A percentile compares a stretch with the other conserved stretches of the same genome.
Conservation (phyloP, 53 echinoderm and acorn worm species). For the Henricia sp. region DNA sequence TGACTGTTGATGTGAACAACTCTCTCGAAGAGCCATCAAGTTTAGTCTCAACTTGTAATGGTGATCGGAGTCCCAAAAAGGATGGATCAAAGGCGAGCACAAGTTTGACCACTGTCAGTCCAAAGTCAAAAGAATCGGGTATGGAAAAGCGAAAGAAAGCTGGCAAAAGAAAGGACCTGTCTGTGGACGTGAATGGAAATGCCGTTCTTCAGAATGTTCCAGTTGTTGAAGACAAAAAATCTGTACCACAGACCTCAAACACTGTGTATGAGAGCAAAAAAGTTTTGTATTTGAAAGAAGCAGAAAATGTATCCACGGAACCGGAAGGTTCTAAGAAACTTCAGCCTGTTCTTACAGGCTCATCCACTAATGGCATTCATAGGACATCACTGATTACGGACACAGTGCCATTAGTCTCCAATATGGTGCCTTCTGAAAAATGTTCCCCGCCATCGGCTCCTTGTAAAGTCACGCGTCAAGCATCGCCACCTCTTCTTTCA, state of each 20-base stretch:
- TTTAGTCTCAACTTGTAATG: slow-evolving; percentile 27
- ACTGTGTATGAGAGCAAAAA: slow-evolving; percentile 6
- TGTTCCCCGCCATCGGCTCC: slow-evolving; percentile 3
- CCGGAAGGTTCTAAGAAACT: not conserved
- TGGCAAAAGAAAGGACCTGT: slow-evolving; percentile 34
- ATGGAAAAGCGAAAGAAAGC: slow-evolving; percentile 40
- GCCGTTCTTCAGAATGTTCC: slow-evolving; percentile 27
- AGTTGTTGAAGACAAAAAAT: slow-evolving; percentile 24
- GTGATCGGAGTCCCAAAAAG: slow-evolving; percentile 22
- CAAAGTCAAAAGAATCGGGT: slow-evolving; percentile 43
- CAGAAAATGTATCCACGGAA: not conserved
- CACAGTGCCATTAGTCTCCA: slow-evolving; percentile 14
- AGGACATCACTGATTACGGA: not conserved
- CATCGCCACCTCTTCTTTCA: not conserved
- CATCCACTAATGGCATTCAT: slow-evolving; percentile 19
- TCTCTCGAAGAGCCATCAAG: not conserved
- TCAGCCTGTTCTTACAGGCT: not conserved
- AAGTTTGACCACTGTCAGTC: slow-evolving; percentile 7
- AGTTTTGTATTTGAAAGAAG: not conserved
- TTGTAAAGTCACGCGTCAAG: slow-evolving; percentile 20
- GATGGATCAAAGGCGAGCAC: slow-evolving; percentile 12
- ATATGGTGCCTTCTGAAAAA: slow-evolving; percentile 43
- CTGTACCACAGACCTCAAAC: not conserved
- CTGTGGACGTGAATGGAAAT: slow-evolving; percentile 53
- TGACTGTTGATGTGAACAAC: slow-evolving; percentile 8